Percentiles rank a stretch among this genome's conserved stretches.
Evolutionary conservation across 2,797 vertebrate genomes (phyloP).

Genomic region (Scolopax rusticola): DNA sequence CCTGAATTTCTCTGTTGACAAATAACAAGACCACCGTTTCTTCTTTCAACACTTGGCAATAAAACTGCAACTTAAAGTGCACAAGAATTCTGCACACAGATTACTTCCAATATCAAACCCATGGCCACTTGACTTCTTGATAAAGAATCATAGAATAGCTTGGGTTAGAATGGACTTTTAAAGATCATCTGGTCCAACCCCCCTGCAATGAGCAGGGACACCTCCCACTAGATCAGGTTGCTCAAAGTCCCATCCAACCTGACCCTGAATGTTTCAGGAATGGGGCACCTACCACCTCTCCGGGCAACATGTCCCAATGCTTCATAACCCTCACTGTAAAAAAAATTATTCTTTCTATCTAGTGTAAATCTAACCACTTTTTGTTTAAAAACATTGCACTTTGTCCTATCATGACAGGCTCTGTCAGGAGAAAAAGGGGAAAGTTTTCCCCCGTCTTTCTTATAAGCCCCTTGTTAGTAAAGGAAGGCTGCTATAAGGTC

Average conservation of each 20-base stretch:
- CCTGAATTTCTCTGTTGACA: not conserved
- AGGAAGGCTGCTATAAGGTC: not conserved
- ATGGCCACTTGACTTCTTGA: not conserved
- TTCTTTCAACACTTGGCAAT: not conserved
- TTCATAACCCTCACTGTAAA: not conserved
- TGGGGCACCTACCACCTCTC: not conserved
- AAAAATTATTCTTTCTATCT: not conserved
- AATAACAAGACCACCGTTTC: not conserved
- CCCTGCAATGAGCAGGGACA: not conserved
- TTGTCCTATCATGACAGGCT: not conserved
- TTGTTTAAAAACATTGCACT: not conserved
- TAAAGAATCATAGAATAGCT: not conserved
- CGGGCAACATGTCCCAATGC: not conserved
- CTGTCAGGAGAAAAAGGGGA: not conserved
- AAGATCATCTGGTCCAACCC: not conserved
- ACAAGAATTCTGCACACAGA: not conserved
- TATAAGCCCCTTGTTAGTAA: not conserved
- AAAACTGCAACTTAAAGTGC: not conserved
- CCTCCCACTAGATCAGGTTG: not conserved
- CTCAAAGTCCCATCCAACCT: not conserved
- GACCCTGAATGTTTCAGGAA: not conserved
- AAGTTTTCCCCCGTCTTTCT: not conserved
- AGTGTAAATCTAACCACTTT: not conserved
- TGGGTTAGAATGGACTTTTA: not conserved
- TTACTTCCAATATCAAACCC: not conserved